Evolutionary conservation across 35 echinoderm and acorn worm species (phyloP), one percentile per base, ranked within the genome.

Genomic region (Acanthaster planci): DNA sequence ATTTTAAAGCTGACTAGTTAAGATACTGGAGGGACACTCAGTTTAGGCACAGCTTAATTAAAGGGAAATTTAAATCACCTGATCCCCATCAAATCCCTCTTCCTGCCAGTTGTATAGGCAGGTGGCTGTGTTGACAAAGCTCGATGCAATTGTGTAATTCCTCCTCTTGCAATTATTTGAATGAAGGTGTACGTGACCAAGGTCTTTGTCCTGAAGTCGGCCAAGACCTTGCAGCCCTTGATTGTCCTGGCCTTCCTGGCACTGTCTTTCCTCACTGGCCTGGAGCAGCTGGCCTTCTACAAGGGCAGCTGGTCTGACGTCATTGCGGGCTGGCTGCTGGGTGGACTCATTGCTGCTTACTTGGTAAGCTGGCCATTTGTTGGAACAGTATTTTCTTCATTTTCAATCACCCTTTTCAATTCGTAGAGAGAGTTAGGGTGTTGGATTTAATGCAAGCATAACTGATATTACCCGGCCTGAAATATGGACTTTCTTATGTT

Each of bases 271-370:
- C 56, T 97, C 76, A 75, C 92, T n/a, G 85, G 93, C 19, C n/a
- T 97, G 12, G 86, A 97, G 32, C 82, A 86, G 76, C 57, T 97
- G 6, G 40, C 80, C 0, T 85, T 60, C 38, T 72, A 92, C 64
- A 87, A 92, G 77, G 80, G 55, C 36, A 78, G 81, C 56, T 97
- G 93, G 93, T 39, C 75, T 57, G 93, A 97, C 38, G 90, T 97
- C 86, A 97, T 97, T 17, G 89, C 79, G 44, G 93, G 93, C 0
- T 97, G 87, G 86, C 21, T 97, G 15, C 82, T 97, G 4, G 93
- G 93, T 47, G 56, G 14, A 26, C 27, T 89, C 14, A 84, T 88
- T 29, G 86, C 89, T 16, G 16, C 82, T 15, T 97, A 92, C 82
- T 57, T 97, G 93, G 93, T 97, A 92, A 59, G 85, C 42, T 12